Evolutionary conservation across 2,888 invertebrate species (phyloP), one percentile per base, ranked within the genome.

Genomic region (Eubasilissa splendida): DNA sequence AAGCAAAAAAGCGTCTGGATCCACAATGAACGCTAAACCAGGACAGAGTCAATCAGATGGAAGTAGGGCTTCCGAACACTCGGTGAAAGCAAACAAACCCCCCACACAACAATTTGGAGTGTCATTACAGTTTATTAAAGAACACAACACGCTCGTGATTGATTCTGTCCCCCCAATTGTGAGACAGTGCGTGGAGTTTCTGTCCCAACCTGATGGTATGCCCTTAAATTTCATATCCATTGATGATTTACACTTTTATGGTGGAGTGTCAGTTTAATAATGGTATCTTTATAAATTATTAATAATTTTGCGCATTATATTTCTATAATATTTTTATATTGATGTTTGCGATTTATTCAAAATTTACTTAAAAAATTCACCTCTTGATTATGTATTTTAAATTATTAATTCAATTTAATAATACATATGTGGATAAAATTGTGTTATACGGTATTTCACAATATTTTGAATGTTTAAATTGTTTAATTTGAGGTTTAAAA

Each of bases 51-150:
- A 22, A 77, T 14, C 58, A 70, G 77, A 77, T 7, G 79, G 60
- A 9, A 68, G 9, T 59, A 66, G 42, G 68, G 31, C 56, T 12
- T 53, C 77, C 12, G 54, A 54, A 11, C 22, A 8, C 31, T 22
- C 42, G 53, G 53, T 54, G 54, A 11, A 60, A n/a, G 12, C 54
- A 12, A 66, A 63, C 56, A 68, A 59, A 54, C 89, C 88, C 68
- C 91, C 92, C 59, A 96, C 97, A 7, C 97, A 97, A 87, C 99
- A 99, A 89, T 99, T 99, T 89, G 98, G 99, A 50, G 99, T 99
- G 1, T 94, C 97, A 3, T 91, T 99, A 79, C 94, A 95, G 86
- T 97, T 96, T 87, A 98, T 99, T 83, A 96, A 96, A 87, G 94
- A 96, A 83, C 94, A 97, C 87, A 96, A 98, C 87, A 88, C 93